phyloP scores from a whole-genome alignment of 1,140 invertebrate species.

The Drosophila trapezifrons region DNA sequence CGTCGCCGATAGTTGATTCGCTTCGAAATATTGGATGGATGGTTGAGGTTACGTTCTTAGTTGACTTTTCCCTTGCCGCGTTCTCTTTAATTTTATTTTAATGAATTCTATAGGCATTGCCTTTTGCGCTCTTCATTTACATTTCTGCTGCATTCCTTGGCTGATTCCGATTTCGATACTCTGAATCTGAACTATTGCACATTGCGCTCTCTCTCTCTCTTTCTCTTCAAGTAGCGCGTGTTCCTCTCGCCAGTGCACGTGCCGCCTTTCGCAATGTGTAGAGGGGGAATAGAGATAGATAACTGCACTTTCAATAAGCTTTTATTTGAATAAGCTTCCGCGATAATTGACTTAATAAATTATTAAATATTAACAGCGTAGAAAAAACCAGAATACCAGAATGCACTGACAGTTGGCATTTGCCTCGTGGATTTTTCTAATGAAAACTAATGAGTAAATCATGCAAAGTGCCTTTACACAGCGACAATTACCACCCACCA shows the following conservation, averaged over 20 bases:
- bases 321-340: slow-evolving; percentile 72
- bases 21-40: neutral
- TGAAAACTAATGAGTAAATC: slow-evolving; percentile 68
- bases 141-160: slow-evolving; percentile 32
- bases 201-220: slow-evolving; percentile 3
- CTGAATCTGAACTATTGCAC: slow-evolving; percentile 43
- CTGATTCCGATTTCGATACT: slow-evolving; percentile 19
- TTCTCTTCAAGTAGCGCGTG: slow-evolving; percentile 54
- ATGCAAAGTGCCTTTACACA: slow-evolving; percentile 49
- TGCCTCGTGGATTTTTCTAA: slow-evolving; percentile 45
- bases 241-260: slow-evolving; percentile 60
- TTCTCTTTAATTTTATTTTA: slow-evolving; percentile 49
- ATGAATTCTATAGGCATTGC: slow-evolving; percentile 49
- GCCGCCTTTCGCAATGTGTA: slow-evolving; percentile 19
- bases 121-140: slow-evolving; percentile 27
- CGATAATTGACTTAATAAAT: slow-evolving; percentile 81
- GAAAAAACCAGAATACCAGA: slow-evolving; percentile 65
- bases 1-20: slow-evolving; percentile 1
- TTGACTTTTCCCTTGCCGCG: slow-evolving; percentile 15
- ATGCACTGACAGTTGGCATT: slow-evolving; percentile 4
- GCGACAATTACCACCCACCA: slow-evolving; percentile 5
- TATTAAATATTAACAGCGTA: slow-evolving; percentile 67
- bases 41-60: slow-evolving; percentile 19
- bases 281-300: slow-evolving; percentile 12
- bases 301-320: slow-evolving; percentile 70